Conservation (phyloP, 1,140 invertebrate genomes). For the Drosophila willistoni region DNA sequence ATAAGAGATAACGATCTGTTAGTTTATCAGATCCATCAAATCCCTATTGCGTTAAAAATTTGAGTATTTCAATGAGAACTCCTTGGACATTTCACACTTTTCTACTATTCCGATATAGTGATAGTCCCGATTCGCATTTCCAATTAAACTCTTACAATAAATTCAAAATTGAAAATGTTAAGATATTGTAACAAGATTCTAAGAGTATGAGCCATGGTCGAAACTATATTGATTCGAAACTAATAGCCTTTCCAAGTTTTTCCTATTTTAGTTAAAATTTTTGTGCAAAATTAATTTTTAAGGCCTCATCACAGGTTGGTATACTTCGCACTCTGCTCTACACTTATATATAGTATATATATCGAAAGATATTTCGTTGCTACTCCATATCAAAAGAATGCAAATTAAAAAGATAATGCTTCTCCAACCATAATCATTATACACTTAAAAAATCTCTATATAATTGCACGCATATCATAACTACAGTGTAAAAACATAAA, state of each 20-base stretch:
- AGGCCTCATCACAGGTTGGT: slow-evolving; percentile 44
- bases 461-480: slow-evolving; percentile 72
- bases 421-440: slow-evolving; percentile 65
- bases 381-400: slow-evolving; percentile 59
- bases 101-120: not conserved
- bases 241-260: not conserved
- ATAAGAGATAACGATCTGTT: too few relatives aligned
- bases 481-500: slow-evolving; percentile 58
- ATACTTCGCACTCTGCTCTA: slow-evolving; percentile 7
- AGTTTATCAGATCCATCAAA: too few relatives aligned
- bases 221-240: too few relatives aligned
- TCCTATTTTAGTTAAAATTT: slow-evolving; percentile 5
- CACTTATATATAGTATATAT: slow-evolving; percentile 13
- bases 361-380: slow-evolving; percentile 55
- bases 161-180: too few relatives aligned
- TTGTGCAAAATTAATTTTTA: slow-evolving; percentile 25
- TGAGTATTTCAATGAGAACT: not conserved
- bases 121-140: not conserved
- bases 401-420: slow-evolving; percentile 46
- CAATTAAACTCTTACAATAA: too few relatives aligned
- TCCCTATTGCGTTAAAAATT: too few relatives aligned
- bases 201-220: too few relatives aligned
- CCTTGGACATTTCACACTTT: not conserved
- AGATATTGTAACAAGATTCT: too few relatives aligned
- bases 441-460: slow-evolving; percentile 32